Evolutionary conservation across 2,888 invertebrate species (phyloP), one percentile per base, ranked within the genome.

Genomic region (Thereva unica): DNA sequence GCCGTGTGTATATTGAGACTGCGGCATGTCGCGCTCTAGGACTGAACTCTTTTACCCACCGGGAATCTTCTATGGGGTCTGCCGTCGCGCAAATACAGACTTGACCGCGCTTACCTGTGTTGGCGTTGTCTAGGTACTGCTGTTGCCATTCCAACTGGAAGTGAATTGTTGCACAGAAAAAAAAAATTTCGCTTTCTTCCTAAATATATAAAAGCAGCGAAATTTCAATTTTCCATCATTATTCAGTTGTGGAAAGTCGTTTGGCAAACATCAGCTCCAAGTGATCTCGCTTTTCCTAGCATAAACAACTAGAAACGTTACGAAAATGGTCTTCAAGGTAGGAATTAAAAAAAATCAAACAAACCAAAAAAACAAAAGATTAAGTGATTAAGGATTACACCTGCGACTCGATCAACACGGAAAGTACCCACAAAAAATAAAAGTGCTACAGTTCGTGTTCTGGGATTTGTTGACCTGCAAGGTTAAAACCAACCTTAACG

Each of bases 201-300:
- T 76, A 77, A 79, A 75, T 76, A 80, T 81, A 80, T 80, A 80
- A 80, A 81, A 80, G 80, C 78, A 71, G 73, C 75, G 71, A 73
- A 73, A 75, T 76, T 76, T 76, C 73, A 75, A 76, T 78, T 76
- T 73, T 78, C 73, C 76, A 74, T 77, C 75, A 80, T 80, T 78
- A 80, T 79, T 81, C 81, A 80, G 77, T 79, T 76, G 77, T 80
- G 76, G 76, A 79, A 78, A 78, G 78, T 78, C 78, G 77, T 76
- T 76, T 74, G 75, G 78, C 76, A 74, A 77, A 79, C 76, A 76
- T 77, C 76, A 64, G 53, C 47, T 49, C 34, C 37, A 69, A 74
- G 74, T 75, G 75, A 76, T 75, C 74, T 74, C 73, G 70, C 71
- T 72, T 69, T 47, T 55, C 4, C 53, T 41, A 54, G 38, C 63